Base-by-base conservation (phyloP, 2,113 vertebrate genomes). In the Bagarius yarrelli region DNA sequence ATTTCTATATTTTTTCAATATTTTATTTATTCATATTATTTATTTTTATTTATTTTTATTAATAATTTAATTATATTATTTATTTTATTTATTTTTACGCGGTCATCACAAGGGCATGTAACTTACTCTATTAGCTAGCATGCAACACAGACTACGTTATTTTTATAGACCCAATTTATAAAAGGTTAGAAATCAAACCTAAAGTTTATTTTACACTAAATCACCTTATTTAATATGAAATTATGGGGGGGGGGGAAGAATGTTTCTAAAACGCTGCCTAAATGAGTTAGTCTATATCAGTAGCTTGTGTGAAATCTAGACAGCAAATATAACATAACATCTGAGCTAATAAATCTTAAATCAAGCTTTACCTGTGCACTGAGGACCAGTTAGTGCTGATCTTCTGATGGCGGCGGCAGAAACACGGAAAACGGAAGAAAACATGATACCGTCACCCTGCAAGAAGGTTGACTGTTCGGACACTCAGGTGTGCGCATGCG, bases 61-160 rank as follows among this genome's bases (percentile, higher is more conserved):
- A n/a, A n/a, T n/a, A n/a, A n/a, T n/a, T n/a, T n/a, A n/a, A n/a
- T n/a, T n/a, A n/a, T n/a, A n/a, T n/a, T n/a, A n/a, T n/a, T n/a
- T n/a, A n/a, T n/a, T n/a, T n/a, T n/a, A n/a, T n/a, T n/a, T n/a
- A n/a, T n/a, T n/a, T n/a, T n/a, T n/a, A n/a, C n/a, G n/a, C 89
- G 90, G 91, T 92, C 91, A 89, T 83, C 56, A 69, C 89, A 93
- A 93, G 92, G 92, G 86, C 91, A 90, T 30, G 61, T 4, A 52
- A 13, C 47, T 50, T 50, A 5, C 27, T 9, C 19, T 27, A 27
- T 34, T 4, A 75, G 47, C 76, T 73, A 72, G 25, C 30, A 64
- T 44, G 75, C 56, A 61, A 73, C 36, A 36, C 4, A 27, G 34
- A 32, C 1, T 2, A 36, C 63, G 12, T 40, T 5, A 66, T 34